These are phyloP conservation scores for Subanguina moxae DNA, from an alignment of 1,140 invertebrate species.

Conservation along the genomic window DNA sequence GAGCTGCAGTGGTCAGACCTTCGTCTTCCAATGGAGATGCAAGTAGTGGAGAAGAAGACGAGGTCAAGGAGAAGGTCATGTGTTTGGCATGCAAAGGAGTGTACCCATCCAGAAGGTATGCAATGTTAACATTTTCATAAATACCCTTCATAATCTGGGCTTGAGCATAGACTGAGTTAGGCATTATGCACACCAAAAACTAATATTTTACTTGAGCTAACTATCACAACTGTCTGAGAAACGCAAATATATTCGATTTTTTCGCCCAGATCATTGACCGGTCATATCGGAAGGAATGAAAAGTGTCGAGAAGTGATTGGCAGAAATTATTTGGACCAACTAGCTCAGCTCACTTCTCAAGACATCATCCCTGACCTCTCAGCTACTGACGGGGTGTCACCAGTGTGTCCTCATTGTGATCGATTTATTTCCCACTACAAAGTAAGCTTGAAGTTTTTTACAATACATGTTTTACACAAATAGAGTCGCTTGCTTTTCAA, in stretches of 20 bases:
- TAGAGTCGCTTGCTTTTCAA: too few relatives aligned
- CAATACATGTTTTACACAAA: not conserved
- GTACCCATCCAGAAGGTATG: slow-evolving; percentile 27
- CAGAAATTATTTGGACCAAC: slow-evolving; percentile 42
- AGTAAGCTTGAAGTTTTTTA: slow-evolving; percentile 15
- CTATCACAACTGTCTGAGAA: not conserved
- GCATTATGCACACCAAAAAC: not conserved
- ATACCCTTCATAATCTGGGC: not conserved
- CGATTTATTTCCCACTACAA: slow-evolving; percentile 52
- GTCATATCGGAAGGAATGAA: slow-evolving; percentile 48
- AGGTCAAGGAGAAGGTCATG: slow-evolving; percentile 33
- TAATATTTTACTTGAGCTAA: not conserved
- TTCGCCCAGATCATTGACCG: slow-evolving; percentile 33
- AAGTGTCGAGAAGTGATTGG: slow-evolving; percentile 47
- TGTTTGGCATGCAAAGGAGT: slow-evolving; percentile 49
- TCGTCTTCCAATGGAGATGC: not conserved
- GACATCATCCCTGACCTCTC: slow-evolving; percentile 30
- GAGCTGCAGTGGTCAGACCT: slow-evolving; percentile 2
- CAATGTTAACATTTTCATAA: not conserved
- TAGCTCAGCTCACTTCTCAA: slow-evolving; percentile 21
- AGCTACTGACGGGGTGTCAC: slow-evolving; percentile 27
- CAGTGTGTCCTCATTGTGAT: slow-evolving; percentile 49
- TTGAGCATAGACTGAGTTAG: not conserved
- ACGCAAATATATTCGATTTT: not conserved
- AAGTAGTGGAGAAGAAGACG: slow-evolving; percentile 14